A percentile compares a stretch with the other conserved stretches of the same genome.
Conservation (phyloP, 2,888 invertebrate genomes). For the Tolmerus cingulatus region DNA sequence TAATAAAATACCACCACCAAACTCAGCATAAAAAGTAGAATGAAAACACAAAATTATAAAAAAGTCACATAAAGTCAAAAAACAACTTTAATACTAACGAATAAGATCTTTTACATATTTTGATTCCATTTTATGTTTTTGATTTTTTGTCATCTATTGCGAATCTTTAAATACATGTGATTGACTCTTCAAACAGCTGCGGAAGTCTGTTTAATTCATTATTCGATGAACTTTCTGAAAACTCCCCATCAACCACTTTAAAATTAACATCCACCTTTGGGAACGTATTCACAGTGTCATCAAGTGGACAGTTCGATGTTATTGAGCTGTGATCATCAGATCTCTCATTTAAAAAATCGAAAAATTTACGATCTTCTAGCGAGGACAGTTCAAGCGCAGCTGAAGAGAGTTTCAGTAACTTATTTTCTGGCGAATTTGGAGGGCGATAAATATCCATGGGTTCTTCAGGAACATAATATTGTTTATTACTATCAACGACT, state of each 20-base stretch:
- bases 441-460: slow-evolving; percentile 48
- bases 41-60: not conserved
- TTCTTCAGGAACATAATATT: slow-evolving; percentile 44
- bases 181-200: slow-evolving; percentile 53
- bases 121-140: not conserved
- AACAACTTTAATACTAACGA: not conserved
- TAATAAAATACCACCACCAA: too few species aligned
- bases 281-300: slow-evolving; percentile 46
- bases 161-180: slow-evolving; percentile 44
- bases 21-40: too few species aligned
- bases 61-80: not conserved
- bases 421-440: slow-evolving; percentile 53
- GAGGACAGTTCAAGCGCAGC: slow-evolving; percentile 53
- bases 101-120: not conserved
- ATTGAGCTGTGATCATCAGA: slow-evolving; percentile 32
- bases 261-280: slow-evolving; percentile 49
- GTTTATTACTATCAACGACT: not conserved
- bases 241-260: slow-evolving; percentile 49
- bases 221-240: slow-evolving; percentile 50
- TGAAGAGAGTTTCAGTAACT: slow-evolving; percentile 52
- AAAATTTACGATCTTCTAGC: slow-evolving; percentile 52
- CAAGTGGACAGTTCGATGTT: not conserved
- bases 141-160: not conserved
- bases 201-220: slow-evolving; percentile 51
- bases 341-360: slow-evolving; percentile 51